phyloP scores from a whole-genome alignment of 2,888 invertebrate species.

The Noctua pronuba region DNA sequence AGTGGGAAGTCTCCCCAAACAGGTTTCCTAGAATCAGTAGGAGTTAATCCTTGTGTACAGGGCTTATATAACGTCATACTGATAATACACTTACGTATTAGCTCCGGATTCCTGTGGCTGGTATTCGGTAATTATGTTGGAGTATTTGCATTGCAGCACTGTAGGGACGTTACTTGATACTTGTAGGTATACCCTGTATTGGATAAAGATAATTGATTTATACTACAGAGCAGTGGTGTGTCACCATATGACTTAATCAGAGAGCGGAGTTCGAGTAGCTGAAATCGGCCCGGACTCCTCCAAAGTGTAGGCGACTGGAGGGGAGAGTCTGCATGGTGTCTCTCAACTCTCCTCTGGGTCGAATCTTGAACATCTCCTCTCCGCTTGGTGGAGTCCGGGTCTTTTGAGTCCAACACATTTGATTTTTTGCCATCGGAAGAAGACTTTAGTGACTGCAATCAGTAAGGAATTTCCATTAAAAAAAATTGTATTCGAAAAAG shows the following conservation, averaged over 20 bases:
- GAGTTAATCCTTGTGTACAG: neutral
- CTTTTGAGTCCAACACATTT: neutral
- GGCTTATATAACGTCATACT: neutral
- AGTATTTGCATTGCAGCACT: neutral
- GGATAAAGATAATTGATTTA: neutral
- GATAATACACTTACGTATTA: neutral
- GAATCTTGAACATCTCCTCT: too few relatives aligned
- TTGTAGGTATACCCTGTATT: neutral
- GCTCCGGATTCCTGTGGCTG: neutral
- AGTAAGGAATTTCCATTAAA: neutral
- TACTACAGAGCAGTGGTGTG: neutral
- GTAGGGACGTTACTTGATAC: neutral
- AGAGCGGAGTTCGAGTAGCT: neutral
- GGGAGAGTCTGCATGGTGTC: too few relatives aligned
- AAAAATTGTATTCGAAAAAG: neutral
- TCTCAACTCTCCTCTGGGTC: too few relatives aligned
- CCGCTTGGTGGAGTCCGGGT: too few relatives aligned
- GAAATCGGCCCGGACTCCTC: neutral
- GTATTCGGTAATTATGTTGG: slow-evolving; percentile 8
- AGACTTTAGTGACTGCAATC: neutral
- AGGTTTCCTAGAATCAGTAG: neutral
- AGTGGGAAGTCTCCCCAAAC: too few relatives aligned
- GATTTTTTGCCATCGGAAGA: neutral
- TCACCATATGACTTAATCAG: neutral
- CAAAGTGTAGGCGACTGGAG: too few relatives aligned